Evolutionary conservation across 2,888 invertebrate species (phyloP).

Genomic region (Aleiodes testaceus): DNA sequence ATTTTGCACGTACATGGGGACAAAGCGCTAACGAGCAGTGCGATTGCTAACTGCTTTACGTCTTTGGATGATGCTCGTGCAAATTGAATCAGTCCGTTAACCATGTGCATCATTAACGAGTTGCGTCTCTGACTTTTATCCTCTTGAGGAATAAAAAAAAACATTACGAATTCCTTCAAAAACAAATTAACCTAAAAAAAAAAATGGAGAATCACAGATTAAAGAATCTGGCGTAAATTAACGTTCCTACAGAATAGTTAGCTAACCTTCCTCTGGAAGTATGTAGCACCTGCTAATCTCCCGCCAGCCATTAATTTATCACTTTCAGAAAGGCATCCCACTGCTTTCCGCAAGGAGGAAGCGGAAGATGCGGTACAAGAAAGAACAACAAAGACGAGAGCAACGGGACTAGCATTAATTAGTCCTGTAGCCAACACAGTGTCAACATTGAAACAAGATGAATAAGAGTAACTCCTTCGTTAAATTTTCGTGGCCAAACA

Average conservation of each 20-base stretch:
- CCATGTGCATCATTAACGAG: constrained; percentile 23
- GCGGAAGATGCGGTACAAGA: constrained; percentile 16
- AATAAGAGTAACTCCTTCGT: constrained; percentile 16
- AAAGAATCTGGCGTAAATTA: constrained; percentile 2
- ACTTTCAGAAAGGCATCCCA: constrained; percentile 30
- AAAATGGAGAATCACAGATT: background rate
- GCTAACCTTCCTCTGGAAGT: constrained; percentile 1
- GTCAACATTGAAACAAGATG: constrained; percentile 43
- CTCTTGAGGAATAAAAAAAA: background rate
- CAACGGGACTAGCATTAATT: constrained; percentile 48
- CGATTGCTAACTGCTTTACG: constrained; percentile 50
- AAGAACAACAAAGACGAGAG: constrained; percentile 12
- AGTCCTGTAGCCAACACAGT: constrained; percentile 47
- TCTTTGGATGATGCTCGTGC: constrained; percentile 39
- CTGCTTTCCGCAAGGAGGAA: constrained; percentile 28
- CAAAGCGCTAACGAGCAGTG: constrained; percentile 51
- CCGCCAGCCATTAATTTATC: constrained; percentile 24
- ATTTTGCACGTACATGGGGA: constrained; percentile 46
- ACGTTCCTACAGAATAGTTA: too few relatives aligned
- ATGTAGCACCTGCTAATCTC: constrained; percentile 19
- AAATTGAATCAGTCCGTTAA: constrained; percentile 45
- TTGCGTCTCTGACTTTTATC: background rate
- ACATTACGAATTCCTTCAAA: too few relatives aligned
- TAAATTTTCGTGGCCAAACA: background rate
- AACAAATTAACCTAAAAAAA: too few relatives aligned